These are phyloP conservation scores for Tympanoctomys barrerae DNA, from an alignment of 2,797 vertebrate species.

Conservation along the genomic window DNA sequence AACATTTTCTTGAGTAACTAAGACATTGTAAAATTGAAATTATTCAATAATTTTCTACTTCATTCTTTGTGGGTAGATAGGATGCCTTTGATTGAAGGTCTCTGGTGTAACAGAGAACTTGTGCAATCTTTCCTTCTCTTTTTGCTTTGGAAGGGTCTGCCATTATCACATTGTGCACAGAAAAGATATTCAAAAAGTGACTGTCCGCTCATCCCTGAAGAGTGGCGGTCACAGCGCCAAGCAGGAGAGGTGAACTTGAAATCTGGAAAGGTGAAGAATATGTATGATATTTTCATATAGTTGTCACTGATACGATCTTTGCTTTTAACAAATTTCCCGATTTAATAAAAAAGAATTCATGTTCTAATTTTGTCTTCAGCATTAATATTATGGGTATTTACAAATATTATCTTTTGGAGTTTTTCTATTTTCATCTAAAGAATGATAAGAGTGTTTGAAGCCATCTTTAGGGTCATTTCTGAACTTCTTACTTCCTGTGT, in stretches of 20 bases:
- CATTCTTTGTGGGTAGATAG: neutral
- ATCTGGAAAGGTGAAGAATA: neutral
- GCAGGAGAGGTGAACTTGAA: neutral
- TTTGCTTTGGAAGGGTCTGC: neutral
- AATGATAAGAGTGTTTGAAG: neutral
- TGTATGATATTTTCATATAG: neutral
- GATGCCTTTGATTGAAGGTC: neutral
- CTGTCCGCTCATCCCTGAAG: neutral
- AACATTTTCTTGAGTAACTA: neutral
- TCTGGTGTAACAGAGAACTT: neutral
- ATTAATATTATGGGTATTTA: neutral
- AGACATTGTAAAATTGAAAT: neutral
- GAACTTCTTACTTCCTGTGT: neutral
- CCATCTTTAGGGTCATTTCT: neutral
- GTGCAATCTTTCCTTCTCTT: neutral
- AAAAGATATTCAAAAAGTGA: neutral
- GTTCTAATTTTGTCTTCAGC: neutral
- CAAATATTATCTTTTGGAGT: neutral
- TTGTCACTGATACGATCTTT: neutral
- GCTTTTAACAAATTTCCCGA: neutral
- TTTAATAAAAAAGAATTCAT: neutral
- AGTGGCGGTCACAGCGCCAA: neutral
- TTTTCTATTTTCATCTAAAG: constrained; percentile 7
- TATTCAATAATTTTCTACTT: neutral
- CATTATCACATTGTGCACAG: neutral